Conservation (phyloP, 2,113 vertebrate genomes). For the Melanotaenia duboulayi region DNA sequence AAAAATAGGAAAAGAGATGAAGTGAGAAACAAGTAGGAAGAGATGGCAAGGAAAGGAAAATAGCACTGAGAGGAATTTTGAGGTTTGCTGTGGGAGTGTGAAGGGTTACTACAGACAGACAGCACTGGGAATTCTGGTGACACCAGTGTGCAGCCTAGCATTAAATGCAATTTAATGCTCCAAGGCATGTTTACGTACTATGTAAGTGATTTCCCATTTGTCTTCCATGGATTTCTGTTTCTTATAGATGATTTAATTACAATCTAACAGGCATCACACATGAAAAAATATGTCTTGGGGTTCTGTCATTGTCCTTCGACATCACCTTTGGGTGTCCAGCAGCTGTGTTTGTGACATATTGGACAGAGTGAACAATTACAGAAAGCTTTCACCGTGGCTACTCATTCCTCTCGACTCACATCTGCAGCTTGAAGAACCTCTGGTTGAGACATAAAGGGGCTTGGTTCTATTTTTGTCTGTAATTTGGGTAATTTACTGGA, state of each 20-base stretch:
- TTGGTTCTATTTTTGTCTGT: constrained; percentile 66
- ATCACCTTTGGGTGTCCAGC: constrained; percentile 12
- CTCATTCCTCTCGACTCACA: constrained; percentile 27
- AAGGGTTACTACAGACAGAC: constrained; percentile 41
- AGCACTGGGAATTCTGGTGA: constrained; percentile 59
- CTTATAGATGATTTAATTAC: constrained; percentile 67
- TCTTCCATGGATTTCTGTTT: constrained; percentile 30
- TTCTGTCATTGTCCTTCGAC: constrained; percentile 3
- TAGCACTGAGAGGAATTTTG: constrained; percentile 25
- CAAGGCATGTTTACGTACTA: constrained; percentile 53
- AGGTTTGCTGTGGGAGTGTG: constrained; percentile 33
- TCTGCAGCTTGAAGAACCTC: constrained; percentile 43
- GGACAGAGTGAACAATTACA: background rate
- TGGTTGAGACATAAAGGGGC: constrained; percentile 49
- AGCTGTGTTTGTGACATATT: constrained; percentile 24
- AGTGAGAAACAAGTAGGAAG: constrained; percentile 8
- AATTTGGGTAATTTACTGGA: constrained; percentile 63
- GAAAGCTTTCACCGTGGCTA: constrained; percentile 9
- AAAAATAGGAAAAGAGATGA: constrained; percentile 28
- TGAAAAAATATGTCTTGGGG: constrained; percentile 22
- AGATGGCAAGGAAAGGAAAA: constrained; percentile 35
- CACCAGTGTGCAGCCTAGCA: constrained; percentile 63
- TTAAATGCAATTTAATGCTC: constrained; percentile 75
- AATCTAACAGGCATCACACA: constrained; percentile 25
- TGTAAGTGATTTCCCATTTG: constrained; percentile 59